Evolutionary conservation across 2,797 vertebrate genomes (phyloP).

Genomic region (Heliangelus exortis): DNA sequence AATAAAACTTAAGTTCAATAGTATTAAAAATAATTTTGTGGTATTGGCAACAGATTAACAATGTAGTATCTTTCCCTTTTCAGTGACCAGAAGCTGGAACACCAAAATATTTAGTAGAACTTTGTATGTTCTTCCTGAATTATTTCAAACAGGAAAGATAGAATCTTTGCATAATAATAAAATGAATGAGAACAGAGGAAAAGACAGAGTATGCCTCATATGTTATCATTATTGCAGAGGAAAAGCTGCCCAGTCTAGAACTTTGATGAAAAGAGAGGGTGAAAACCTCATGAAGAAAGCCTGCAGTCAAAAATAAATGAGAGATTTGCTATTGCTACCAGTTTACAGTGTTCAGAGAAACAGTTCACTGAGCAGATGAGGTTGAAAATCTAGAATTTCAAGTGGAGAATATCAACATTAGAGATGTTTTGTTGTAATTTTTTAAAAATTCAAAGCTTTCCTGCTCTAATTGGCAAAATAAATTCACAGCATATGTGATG

Average conservation of each 20-base stretch:
- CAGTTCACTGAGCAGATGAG: not conserved
- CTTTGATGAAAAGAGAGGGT: not conserved
- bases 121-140: not conserved
- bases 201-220: not conserved
- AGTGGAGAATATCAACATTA: not conserved
- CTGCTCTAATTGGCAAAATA: not conserved
- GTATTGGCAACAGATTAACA: not conserved
- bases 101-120: not conserved
- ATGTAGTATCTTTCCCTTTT: not conserved
- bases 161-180: not conserved
- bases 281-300: not conserved
- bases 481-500: not conserved
- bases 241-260: not conserved
- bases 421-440: not conserved
- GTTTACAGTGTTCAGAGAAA: not conserved
- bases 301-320: not conserved
- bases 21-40: not conserved
- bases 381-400: not conserved
- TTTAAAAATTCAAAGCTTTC: not conserved
- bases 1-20: not conserved
- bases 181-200: not conserved
- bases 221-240: not conserved
- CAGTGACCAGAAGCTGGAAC: conserved; percentile 29
- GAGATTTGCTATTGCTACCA: not conserved
- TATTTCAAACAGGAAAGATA: not conserved